These are phyloP conservation scores for Pangasius krempfi DNA, from an alignment of 2,797 vertebrate species.

Conservation along the genomic window DNA sequence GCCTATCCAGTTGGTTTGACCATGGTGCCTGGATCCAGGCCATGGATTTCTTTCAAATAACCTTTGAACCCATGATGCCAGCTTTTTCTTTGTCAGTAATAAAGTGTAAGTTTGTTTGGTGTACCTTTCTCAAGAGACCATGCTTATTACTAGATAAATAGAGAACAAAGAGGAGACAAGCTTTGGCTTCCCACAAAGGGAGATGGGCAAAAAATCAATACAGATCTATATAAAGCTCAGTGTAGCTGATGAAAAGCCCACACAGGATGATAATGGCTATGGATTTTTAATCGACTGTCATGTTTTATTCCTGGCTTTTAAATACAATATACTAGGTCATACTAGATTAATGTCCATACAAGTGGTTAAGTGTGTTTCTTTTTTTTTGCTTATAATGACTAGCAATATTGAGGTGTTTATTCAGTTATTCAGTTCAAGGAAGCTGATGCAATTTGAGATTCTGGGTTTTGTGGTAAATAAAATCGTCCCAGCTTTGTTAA, in stretches of 20 bases:
- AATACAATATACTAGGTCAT: constrained; percentile 55
- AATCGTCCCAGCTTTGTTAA: not conserved
- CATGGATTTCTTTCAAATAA: not conserved
- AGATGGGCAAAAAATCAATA: constrained; percentile 67
- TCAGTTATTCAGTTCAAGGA: too few relatives aligned
- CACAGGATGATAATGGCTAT: constrained; percentile 72
- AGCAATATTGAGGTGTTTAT: constrained; percentile 27
- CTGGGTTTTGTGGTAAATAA: not conserved
- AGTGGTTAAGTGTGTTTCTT: constrained; percentile 37
- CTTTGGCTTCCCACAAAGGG: constrained; percentile 56
- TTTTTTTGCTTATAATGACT: constrained; percentile 30
- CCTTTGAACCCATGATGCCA: not conserved
- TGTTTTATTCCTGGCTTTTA: constrained; percentile 63
- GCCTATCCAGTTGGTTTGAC: not conserved
- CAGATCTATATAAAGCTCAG: constrained; percentile 36
- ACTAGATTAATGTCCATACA: constrained; percentile 54
- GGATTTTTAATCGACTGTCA: constrained; percentile 66
- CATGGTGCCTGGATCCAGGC: not conserved
- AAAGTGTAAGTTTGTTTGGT: constrained; percentile 18
- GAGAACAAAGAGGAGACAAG: constrained; percentile 50
- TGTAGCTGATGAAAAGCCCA: constrained; percentile 34
- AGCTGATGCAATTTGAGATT: not conserved
- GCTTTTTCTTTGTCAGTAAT: not conserved
- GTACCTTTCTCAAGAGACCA: not conserved
- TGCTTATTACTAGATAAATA: constrained; percentile 43